A percentile compares a stretch with the other conserved stretches of the same genome.
Evolutionary conservation across 2,113 vertebrate species (phyloP).

Genomic region (Phoxinus phoxinus): DNA sequence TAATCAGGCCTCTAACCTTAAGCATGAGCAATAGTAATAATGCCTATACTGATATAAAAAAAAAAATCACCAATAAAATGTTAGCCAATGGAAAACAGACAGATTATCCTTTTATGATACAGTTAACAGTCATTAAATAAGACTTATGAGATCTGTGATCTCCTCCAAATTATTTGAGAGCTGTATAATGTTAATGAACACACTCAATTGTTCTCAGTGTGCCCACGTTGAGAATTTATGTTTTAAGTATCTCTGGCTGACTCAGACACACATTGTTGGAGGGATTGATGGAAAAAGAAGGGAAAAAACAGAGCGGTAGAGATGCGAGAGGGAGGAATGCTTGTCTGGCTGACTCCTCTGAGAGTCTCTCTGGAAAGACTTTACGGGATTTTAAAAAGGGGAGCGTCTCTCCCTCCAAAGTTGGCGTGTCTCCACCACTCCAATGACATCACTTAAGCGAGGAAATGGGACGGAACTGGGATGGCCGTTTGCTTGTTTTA

Average conservation of each 20-base stretch:
- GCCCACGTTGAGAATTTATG: not conserved
- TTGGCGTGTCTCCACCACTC: conserved; percentile 34
- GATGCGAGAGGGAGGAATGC: conserved; percentile 48
- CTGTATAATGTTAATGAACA: not conserved
- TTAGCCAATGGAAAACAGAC: not conserved
- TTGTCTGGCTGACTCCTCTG: conserved; percentile 25
- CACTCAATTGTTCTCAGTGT: conserved; percentile 5
- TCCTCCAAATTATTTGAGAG: not conserved
- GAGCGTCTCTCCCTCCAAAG: conserved; percentile 47
- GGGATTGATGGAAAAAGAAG: conserved; percentile 35
- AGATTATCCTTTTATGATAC: not conserved
- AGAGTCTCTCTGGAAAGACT: conserved; percentile 39
- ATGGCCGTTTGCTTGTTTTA: conserved; percentile 53
- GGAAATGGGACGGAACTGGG: conserved; percentile 47
- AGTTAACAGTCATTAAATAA: not conserved
- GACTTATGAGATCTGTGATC: conserved; percentile 4
- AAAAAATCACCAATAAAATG: not conserved
- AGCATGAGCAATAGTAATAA: not conserved
- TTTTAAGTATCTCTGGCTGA: conserved; percentile 31
- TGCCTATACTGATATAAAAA: not conserved
- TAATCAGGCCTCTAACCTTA: not conserved
- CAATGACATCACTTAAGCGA: conserved; percentile 55
- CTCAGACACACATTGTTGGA: conserved; percentile 34
- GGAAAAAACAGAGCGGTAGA: conserved; percentile 12
- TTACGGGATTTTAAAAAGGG: conserved; percentile 34